A percentile compares a stretch with the other conserved stretches of the same genome.
These are phyloP conservation scores for Gymnobelideus leadbeateri DNA, from an alignment of 2,113 vertebrate species.

Conservation along the genomic window DNA sequence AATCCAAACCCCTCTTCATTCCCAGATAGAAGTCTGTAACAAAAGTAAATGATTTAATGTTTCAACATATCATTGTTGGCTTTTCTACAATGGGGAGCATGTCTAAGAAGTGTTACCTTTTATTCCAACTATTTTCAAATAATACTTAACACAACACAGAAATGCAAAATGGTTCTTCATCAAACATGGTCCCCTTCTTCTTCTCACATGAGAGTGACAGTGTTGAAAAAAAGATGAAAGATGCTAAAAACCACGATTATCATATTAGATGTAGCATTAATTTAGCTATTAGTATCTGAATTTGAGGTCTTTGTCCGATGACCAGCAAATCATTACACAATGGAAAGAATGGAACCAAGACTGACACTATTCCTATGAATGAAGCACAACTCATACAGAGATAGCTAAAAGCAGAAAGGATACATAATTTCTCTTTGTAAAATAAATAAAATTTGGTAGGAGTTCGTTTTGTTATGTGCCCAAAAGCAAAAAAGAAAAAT, in stretches of 20 bases:
- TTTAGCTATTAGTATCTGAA: background rate
- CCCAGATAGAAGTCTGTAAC: background rate
- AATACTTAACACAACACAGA: background rate
- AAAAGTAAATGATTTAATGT: background rate
- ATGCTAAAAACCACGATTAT: background rate
- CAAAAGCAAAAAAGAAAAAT: background rate
- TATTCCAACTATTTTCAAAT: background rate
- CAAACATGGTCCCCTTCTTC: background rate
- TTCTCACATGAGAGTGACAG: background rate
- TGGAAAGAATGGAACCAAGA: background rate
- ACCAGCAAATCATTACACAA: background rate
- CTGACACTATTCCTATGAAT: background rate
- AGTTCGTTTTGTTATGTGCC: background rate
- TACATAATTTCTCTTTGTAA: background rate
- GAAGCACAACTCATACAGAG: background rate
- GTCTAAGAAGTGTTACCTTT: background rate
- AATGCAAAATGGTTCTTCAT: background rate
- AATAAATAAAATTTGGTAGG: background rate
- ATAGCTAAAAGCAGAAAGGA: background rate
- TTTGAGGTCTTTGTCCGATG: background rate
- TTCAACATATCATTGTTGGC: background rate
- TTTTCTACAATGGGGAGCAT: background rate
- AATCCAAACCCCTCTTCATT: background rate
- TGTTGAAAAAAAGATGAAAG: background rate
- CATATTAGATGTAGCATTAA: background rate